phyloP scores from a whole-genome alignment of 2,797 vertebrate species.

The Furcifer pardalis region DNA sequence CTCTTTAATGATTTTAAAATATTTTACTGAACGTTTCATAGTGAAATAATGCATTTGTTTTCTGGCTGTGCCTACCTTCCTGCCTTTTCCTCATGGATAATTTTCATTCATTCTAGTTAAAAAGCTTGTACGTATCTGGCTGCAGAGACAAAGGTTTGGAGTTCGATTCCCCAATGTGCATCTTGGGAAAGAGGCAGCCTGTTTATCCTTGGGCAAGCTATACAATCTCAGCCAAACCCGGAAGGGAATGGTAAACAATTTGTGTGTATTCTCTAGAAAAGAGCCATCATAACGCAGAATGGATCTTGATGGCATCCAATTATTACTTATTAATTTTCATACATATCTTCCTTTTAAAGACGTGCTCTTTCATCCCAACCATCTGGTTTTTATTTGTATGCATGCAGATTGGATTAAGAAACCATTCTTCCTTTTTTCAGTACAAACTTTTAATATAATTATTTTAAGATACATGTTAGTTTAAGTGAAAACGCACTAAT shows the following conservation, averaged over 20 bases:
- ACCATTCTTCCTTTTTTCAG: constrained; percentile 20
- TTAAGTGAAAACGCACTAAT: constrained; percentile 30
- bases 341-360: constrained; percentile 25
- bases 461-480: constrained; percentile 31
- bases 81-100: neutral
- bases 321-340: constrained; percentile 11
- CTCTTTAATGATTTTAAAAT: neutral
- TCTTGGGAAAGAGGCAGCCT: too few relatives aligned
- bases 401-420: constrained; percentile 43
- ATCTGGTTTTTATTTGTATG: constrained; percentile 30
- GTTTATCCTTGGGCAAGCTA: too few relatives aligned
- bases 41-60: neutral
- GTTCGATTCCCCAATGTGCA: too few relatives aligned
- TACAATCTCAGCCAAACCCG: too few relatives aligned
- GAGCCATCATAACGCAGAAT: too few relatives aligned
- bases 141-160: too few relatives aligned
- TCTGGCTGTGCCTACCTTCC: neutral
- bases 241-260: too few relatives aligned
- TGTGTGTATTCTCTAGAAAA: too few relatives aligned
- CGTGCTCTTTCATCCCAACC: neutral
- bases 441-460: constrained; percentile 25
- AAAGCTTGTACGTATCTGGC: too few relatives aligned
- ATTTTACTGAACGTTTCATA: neutral
- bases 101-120: too few relatives aligned
- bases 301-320: too few relatives aligned